Evolutionary conservation across 2,113 vertebrate genomes (phyloP).

Genomic region (Myocastor coypus): DNA sequence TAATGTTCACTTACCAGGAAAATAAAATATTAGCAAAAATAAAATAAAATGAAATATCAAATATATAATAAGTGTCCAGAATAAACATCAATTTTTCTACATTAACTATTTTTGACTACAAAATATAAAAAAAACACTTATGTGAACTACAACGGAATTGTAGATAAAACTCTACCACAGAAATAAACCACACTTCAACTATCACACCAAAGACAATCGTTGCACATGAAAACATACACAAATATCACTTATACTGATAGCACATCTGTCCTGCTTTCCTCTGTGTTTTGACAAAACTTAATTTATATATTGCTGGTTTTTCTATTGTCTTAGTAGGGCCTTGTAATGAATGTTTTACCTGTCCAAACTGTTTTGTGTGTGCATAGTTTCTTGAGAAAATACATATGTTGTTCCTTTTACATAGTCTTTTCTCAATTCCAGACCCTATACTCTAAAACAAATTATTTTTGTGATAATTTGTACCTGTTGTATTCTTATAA

Average conservation of each 20-base stretch:
- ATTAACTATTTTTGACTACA: neutral
- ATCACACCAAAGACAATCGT: neutral
- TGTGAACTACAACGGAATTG: neutral
- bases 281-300: neutral
- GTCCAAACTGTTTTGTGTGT: neutral
- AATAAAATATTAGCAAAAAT: no score
- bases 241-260: neutral
- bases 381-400: neutral
- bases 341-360: neutral
- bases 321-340: neutral
- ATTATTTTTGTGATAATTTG: neutral
- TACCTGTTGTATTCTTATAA: neutral
- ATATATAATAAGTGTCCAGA: neutral
- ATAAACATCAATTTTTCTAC: neutral
- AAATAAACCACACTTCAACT: neutral
- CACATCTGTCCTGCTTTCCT: neutral
- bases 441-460: neutral
- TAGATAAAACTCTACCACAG: neutral
- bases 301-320: neutral
- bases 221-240: neutral
- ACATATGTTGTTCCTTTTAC: neutral
- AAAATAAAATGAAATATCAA: neutral
- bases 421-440: no score
- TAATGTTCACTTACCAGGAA: no score
- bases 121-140: neutral